Percentiles rank a stretch among this genome's conserved stretches.
Conservation (phyloP, 2,888 invertebrate species). For the Andrena marginata region DNA sequence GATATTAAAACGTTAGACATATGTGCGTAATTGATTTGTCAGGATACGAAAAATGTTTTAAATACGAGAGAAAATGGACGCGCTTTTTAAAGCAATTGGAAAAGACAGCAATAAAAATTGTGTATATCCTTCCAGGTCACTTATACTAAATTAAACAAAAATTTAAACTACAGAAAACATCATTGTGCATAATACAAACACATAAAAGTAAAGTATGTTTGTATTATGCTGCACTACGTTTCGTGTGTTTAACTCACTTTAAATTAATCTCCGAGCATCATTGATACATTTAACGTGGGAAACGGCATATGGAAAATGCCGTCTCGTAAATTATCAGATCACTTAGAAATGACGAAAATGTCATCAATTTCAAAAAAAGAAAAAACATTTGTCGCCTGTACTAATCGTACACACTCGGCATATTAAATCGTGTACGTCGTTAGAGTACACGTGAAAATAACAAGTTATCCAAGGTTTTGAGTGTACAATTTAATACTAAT, state of each 20-base stretch:
- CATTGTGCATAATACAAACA: slow-evolving; percentile 35
- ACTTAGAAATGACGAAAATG: slow-evolving; percentile 10
- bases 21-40: not conserved
- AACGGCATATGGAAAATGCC: not conserved
- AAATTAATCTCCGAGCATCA: not conserved
- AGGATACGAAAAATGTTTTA: slow-evolving; percentile 10
- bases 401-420: not conserved
- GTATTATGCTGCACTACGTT: slow-evolving; percentile 20
- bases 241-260: slow-evolving; percentile 27
- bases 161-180: slow-evolving; percentile 42
- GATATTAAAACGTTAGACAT: slow-evolving; percentile 31
- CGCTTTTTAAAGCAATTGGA: slow-evolving; percentile 20
- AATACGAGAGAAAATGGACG: slow-evolving; percentile 12
- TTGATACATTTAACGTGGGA: not conserved
- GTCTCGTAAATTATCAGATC: not conserved
- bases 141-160: slow-evolving; percentile 4
- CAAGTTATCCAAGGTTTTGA: slow-evolving; percentile 7
- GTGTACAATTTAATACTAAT: slow-evolving; percentile 13
- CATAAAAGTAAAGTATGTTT: slow-evolving; percentile 38
- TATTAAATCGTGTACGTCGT: slow-evolving; percentile 2
- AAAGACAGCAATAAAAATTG: slow-evolving; percentile 22
- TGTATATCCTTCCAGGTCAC: slow-evolving; percentile 15
- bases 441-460: not conserved
- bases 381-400: slow-evolving; percentile 3
- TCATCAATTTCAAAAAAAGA: slow-evolving; percentile 16